phyloP scores from a whole-genome alignment of 1,140 invertebrate genomes.

The Steinernema feltiae region DNA sequence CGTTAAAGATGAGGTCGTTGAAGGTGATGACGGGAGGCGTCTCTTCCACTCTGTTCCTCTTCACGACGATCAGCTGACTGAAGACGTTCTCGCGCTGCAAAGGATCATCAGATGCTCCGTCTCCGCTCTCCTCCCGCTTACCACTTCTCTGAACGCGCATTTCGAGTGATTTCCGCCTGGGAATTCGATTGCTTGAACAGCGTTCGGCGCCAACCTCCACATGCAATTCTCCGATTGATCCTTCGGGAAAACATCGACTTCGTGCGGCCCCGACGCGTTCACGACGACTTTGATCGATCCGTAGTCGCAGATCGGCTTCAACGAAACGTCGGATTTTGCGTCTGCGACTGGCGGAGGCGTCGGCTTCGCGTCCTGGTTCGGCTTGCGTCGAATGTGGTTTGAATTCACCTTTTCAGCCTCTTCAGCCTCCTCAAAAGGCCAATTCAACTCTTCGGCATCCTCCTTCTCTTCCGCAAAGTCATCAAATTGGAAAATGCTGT shows the following conservation, averaged over 20 bases:
- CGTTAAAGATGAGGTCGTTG: neutral
- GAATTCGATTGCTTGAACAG: neutral
- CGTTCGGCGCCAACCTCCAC: neutral
- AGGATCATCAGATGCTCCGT: neutral
- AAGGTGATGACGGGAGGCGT: neutral
- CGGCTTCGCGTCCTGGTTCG: neutral
- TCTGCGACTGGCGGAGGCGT: neutral
- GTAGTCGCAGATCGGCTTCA: neutral
- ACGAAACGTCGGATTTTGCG: neutral
- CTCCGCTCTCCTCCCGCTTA: neutral
- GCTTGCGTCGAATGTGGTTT: neutral
- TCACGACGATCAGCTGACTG: neutral
- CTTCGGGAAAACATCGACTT: neutral
- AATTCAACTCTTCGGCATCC: neutral
- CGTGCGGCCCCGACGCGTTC: conserved; percentile 1
- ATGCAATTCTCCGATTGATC: neutral
- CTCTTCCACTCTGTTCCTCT: neutral
- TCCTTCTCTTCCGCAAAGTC: neutral
- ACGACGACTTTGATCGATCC: neutral
- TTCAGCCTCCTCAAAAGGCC: neutral
- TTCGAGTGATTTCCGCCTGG: neutral
- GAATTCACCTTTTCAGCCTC: neutral
- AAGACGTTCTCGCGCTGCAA: neutral
- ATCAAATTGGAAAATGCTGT: neutral
- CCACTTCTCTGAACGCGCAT: neutral